Base-by-base conservation (phyloP, 2,888 invertebrate genomes). In the Apodemia duryi region DNA sequence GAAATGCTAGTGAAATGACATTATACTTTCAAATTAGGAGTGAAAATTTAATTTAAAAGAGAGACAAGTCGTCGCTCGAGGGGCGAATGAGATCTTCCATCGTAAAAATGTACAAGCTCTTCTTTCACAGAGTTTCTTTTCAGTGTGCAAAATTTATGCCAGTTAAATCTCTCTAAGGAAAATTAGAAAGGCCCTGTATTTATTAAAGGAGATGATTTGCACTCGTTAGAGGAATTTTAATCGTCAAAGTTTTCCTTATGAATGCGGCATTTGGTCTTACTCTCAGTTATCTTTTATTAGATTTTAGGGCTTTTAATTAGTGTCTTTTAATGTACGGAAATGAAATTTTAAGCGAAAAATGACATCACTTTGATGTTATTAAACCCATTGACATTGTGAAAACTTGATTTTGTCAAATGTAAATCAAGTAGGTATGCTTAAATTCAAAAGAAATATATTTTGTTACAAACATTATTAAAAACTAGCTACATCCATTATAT, bases 1-100 rank as follows among this genome's bases (percentile, higher is more conserved):
- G 85, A 82, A 88, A 87, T 91, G 85, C 92, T 87, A 92, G 89
- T 91, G 86, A 87, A 89, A 92, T 92, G 92, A 92, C 92, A 92
- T 92, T 92, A 92, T 92, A 92, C 92, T 92, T 92, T 92, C 91
- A 92, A 92, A 92, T 92, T 92, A 88, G 89, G 90, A 91, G 91
- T 91, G 91, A 92, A 92, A 92, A 92, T 92, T 92, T 92, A 92
- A 92, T 92, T 92, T 92, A 91, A 92, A 91, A 89, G 90, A 86
- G 89, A 88, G 90, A 90, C 91, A 91, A 90, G 82, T 88, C 85
- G 87, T 78, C 79, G 85, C 81, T 79, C 79, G 81, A 84, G 87
- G 86, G 88, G 85, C 83, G 88, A 88, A 87, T 87, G 88, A 83
- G 88, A 88, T 86, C 83, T 84, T 76, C 80, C 81, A 76, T 87